phyloP scores from a whole-genome alignment of 2,113 vertebrate genomes.

The Hyaena hyaena region DNA sequence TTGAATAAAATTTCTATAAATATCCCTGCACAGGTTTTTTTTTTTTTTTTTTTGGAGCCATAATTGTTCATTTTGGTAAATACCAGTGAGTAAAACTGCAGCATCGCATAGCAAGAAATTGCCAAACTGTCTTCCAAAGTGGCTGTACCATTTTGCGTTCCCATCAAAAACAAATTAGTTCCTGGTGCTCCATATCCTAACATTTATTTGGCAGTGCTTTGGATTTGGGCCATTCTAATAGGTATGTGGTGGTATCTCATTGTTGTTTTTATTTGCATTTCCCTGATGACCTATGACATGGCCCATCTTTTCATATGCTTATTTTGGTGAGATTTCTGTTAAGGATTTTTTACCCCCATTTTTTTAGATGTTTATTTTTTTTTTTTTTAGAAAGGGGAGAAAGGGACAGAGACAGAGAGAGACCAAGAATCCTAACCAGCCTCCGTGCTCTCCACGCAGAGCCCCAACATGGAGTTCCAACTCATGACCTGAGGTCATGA shows the following conservation, averaged over 20 bases:
- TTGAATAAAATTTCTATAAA: neutral
- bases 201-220: neutral
- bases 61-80: neutral
- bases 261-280: neutral
- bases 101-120: neutral
- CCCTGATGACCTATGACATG: neutral
- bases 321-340: neutral
- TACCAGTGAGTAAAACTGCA: neutral
- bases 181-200: neutral
- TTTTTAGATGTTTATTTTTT: too few species aligned
- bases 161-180: neutral
- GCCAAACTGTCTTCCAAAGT: neutral
- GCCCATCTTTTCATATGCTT: neutral
- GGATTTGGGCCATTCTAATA: neutral
- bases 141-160: neutral
- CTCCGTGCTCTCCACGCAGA: too few species aligned
- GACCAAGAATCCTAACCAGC: too few species aligned
- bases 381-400: too few species aligned
- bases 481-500: too few species aligned
- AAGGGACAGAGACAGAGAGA: too few species aligned
- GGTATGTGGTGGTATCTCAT: neutral
- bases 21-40: neutral
- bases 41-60: neutral
- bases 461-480: too few species aligned
- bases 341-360: neutral